Evolutionary conservation across 2,113 vertebrate species (phyloP).

Genomic region (Enhydra lutris): DNA sequence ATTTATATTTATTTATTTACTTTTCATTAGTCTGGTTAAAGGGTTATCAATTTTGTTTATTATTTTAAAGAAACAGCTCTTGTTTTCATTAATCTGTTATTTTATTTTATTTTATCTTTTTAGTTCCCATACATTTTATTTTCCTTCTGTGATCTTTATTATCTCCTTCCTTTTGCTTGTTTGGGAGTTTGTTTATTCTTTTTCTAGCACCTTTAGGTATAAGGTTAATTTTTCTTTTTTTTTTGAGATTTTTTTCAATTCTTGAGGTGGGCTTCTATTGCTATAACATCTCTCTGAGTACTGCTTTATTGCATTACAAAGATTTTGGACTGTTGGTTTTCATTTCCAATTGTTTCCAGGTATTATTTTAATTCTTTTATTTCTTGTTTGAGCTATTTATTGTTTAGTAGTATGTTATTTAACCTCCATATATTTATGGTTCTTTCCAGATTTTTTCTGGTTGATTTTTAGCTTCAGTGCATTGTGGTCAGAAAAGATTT

Average conservation of each 20-base stretch:
- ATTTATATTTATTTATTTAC: no score
- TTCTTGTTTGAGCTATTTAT: not conserved
- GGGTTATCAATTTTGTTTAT: not conserved
- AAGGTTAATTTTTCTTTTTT: no score
- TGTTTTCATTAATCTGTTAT: not conserved
- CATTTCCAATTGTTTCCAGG: not conserved
- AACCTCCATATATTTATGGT: not conserved
- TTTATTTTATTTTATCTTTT: not conserved
- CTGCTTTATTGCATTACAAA: not conserved
- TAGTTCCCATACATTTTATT: not conserved
- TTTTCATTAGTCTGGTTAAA: not conserved
- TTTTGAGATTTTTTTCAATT: no score
- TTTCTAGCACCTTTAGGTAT: no score
- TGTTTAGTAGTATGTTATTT: no score
- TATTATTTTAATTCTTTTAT: not conserved
- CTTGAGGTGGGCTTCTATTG: not conserved
- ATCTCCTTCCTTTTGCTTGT: not conserved
- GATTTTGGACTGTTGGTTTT: not conserved
- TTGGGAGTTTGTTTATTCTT: no score
- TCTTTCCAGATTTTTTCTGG: not conserved
- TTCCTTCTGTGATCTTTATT: not conserved
- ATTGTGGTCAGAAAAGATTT: not conserved
- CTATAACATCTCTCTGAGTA: not conserved
- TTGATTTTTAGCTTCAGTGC: not conserved
- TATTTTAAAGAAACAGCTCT: not conserved